These are phyloP conservation scores for Morone saxatilis DNA, from an alignment of 2,113 vertebrate genomes.

Conservation along the genomic window DNA sequence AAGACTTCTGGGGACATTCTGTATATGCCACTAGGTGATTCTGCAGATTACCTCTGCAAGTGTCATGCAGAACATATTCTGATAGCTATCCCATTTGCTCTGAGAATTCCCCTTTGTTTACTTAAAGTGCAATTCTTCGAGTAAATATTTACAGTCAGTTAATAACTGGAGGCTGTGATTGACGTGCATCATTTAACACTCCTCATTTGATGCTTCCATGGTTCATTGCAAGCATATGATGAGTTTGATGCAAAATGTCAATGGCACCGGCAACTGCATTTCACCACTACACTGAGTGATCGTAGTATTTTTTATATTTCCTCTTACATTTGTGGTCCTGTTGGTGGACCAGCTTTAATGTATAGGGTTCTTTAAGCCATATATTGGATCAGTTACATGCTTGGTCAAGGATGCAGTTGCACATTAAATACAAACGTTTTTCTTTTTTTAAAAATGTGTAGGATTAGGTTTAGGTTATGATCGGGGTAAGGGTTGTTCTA, in stretches of 20 bases:
- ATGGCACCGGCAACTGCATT: conserved; percentile 26
- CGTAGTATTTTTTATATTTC: conserved; percentile 21
- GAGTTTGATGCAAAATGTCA: conserved; percentile 68
- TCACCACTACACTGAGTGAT: conserved; percentile 34
- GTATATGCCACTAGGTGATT: conserved; percentile 27
- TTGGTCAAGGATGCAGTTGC: neutral
- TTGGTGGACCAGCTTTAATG: neutral
- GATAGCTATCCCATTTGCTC: conserved; percentile 19
- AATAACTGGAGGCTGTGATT: conserved; percentile 69
- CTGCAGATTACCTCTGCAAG: conserved; percentile 32
- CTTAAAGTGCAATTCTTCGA: conserved; percentile 44
- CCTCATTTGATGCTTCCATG: conserved; percentile 69
- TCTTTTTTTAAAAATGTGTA: too few relatives aligned
- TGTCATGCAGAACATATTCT: conserved; percentile 23
- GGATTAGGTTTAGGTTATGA: too few relatives aligned
- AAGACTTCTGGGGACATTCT: conserved; percentile 17
- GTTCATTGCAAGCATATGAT: conserved; percentile 59
- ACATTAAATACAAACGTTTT: too few relatives aligned
- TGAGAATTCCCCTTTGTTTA: conserved; percentile 57
- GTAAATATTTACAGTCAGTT: conserved; percentile 66
- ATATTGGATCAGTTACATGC: neutral
- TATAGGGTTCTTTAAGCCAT: neutral
- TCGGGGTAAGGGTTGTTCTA: too few relatives aligned
- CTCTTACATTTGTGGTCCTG: conserved; percentile 7
- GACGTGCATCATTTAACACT: conserved; percentile 71